Base-by-base conservation (phyloP, 2,797 vertebrate species). In the Caiman crocodilus region DNA sequence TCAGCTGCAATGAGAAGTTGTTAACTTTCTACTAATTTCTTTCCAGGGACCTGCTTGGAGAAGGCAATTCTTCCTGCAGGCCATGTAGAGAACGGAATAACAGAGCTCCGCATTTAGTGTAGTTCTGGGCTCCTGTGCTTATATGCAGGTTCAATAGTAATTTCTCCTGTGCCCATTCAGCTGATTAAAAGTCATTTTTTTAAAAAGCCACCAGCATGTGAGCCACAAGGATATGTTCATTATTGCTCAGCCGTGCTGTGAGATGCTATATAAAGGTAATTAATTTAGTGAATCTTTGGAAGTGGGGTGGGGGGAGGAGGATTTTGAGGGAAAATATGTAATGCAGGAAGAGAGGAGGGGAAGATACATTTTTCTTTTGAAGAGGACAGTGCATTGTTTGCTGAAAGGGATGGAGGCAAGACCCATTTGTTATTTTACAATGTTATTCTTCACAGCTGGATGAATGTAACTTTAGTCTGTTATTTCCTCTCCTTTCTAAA, bases 121-220 rank as follows among this genome's bases (percentile, higher is more conserved):
- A 94, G 95, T 95, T 96, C 93, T 25, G 88, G 89, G 94, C 95
- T 26, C 77, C 42, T 71, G 71, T 77, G 59, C 7, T 4, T 67
- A 79, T 81, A 93, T 95, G 96, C 1, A 18, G 93, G 94, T 97
- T 97, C 95, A 96, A 87, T 84, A 97, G 96, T 96, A 95, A 97
- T 97, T 97, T 97, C 96, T 96, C 95, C 93, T 95, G 79, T 97
- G 97, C 96, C 97, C 96, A 94, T 97, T 98, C 97, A 63, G 79
- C 96, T 97, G 96, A 97, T 97, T 98, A 98, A 98, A 97, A 98
- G 95, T 96, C 76, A 81, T 96, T 96, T 95, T 97, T 96, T 97
- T 92, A 69, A 97, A 50, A 97, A 94, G 93, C 94, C 95, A 97
- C 95, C 97, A 98, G 97, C 96, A 94, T 97, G 97, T 94, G 95